These are phyloP conservation scores for Stenolophus ochropezus DNA, from an alignment of 2,888 invertebrate genomes.

Conservation along the genomic window DNA sequence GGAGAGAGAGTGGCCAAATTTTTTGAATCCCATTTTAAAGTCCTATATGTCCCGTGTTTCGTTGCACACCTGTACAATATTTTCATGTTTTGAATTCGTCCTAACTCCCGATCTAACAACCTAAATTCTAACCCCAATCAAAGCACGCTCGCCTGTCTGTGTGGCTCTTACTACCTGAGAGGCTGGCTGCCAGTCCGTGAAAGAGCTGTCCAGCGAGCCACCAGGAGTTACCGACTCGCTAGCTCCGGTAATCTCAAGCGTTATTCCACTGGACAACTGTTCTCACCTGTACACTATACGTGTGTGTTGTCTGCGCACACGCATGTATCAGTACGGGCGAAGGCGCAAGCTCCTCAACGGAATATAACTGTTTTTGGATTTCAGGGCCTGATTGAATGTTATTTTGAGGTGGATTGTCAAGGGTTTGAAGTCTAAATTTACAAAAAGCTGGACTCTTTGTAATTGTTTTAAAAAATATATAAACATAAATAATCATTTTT, in stretches of 20 bases:
- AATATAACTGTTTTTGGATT: constrained; percentile 35
- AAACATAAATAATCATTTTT: too few relatives aligned
- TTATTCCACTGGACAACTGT: constrained; percentile 2
- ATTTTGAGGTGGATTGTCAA: neutral
- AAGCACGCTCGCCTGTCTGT: neutral
- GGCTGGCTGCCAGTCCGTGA: constrained; percentile 30
- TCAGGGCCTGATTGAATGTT: neutral
- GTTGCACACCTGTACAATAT: too few relatives aligned
- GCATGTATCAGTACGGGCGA: constrained; percentile 17
- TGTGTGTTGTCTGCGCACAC: constrained; percentile 34
- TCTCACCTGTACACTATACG: constrained; percentile 51
- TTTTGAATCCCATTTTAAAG: too few relatives aligned
- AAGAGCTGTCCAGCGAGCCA: constrained; percentile 15
- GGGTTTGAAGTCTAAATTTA: too few relatives aligned
- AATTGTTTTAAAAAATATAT: too few relatives aligned
- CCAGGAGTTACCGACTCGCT: neutral
- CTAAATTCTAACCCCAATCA: constrained; percentile 3
- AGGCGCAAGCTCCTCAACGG: constrained; percentile 17
- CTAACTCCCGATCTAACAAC: neutral
- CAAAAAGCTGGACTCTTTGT: too few relatives aligned
- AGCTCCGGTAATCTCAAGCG: neutral
- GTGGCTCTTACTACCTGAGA: neutral
- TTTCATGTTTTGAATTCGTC: too few relatives aligned
- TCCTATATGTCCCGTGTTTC: too few relatives aligned
- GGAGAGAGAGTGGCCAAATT: too few relatives aligned